phyloP scores from a whole-genome alignment of 2,797 vertebrate species.

The Paedocypris micromegethes region DNA sequence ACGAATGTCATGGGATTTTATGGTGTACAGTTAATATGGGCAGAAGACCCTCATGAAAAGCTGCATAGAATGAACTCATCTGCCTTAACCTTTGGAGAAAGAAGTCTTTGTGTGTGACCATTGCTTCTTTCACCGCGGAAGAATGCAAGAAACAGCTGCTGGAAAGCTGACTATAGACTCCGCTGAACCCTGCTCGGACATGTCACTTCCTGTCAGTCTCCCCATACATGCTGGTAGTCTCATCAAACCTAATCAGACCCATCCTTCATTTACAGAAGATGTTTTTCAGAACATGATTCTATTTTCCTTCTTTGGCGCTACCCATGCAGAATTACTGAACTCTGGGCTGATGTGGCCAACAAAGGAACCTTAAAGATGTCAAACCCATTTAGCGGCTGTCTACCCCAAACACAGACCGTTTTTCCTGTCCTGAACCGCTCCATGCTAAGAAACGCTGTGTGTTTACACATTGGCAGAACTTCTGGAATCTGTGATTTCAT shows the following conservation, averaged over 20 bases:
- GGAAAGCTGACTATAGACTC: conserved; percentile 16
- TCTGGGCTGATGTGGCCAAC: conserved; percentile 22
- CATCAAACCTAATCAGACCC: not conserved
- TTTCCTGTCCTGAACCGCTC: conserved; percentile 32
- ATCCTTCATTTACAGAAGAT: conserved; percentile 8
- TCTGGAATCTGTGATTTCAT: conserved; percentile 36
- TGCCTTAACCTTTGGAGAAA: conserved; percentile 27
- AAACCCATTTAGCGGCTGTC: conserved; percentile 9
- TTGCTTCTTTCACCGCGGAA: conserved; percentile 18
- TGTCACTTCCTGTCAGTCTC: not conserved
- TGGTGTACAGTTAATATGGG: not conserved
- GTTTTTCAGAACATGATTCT: not conserved
- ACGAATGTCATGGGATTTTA: conserved; percentile 43
- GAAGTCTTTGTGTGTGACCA: conserved; percentile 33
- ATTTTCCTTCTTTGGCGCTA: conserved; percentile 17
- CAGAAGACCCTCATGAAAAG: conserved; percentile 14
- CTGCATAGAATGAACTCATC: conserved; percentile 21
- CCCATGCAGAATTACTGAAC: conserved; percentile 4
- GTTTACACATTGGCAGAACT: conserved; percentile 30
- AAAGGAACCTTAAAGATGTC: conserved; percentile 36
- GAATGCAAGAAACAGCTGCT: conserved; percentile 27
- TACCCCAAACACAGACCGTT: conserved; percentile 20
- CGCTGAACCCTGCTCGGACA: not conserved
- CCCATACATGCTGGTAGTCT: conserved; percentile 8
- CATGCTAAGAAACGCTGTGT: conserved; percentile 17